Base-by-base conservation (phyloP, 2,888 invertebrate species). In the Eilema sororculum region DNA sequence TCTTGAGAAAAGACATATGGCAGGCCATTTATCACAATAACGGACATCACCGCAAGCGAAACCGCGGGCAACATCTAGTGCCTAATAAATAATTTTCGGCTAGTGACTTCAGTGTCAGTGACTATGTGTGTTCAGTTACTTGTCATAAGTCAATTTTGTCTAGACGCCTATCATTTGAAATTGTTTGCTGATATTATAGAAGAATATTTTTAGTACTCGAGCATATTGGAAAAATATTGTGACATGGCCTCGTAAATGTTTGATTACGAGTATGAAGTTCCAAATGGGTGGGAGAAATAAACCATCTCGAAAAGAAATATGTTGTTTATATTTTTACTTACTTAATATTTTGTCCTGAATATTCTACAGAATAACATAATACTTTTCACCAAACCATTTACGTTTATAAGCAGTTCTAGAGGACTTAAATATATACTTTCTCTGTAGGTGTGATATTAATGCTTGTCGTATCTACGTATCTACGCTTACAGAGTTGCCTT, bases 141-240 rank as follows among this genome's bases (percentile, higher is more conserved):
- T 69, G 65, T 65, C 52, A 59, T 52, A 41, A 59, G 69, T 69
- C 69, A 69, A 65, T 65, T 52, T 52, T 61, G 57, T 65, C 65
- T 65, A 69, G 65, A 56, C 65, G 25, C 60, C 69, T 52, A 52
- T 56, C 65, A 37, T 65, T 60, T 9, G 37, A 52, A 69, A 65
- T 65, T 65, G 64, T 65, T 69, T 69, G 64, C 64, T 59, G 59
- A 37, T 63, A 33, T 61, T 61, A 67, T 61, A 52, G 52, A 52
- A 61, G 33, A 52, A 52, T 61, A 61, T 67, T 60, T 57, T 58
- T 66, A 61, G 20, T 33, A n/a, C 61, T 67, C 13, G 22, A 30
- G 28, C 13, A 41, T 67, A 28, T 41, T 66, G 24, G 28, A 41
- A 67, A 25, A 41, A 60, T 33, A 28, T n/a, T n/a, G 25, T 59